phyloP scores from a whole-genome alignment of 2,888 invertebrate genomes.

The Drosophila infuscata region DNA sequence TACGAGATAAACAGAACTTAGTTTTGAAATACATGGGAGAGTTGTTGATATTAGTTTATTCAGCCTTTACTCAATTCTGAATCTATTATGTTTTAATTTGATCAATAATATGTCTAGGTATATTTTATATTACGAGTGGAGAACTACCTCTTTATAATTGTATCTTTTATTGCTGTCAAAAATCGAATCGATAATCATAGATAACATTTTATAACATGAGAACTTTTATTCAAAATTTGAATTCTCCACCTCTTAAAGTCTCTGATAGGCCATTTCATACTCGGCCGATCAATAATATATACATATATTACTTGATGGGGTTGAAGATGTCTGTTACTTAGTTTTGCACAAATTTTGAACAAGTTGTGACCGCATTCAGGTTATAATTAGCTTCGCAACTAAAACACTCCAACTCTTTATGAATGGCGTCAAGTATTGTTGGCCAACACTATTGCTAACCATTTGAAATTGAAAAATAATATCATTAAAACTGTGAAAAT shows the following conservation, averaged over 20 bases:
- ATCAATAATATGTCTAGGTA: not conserved
- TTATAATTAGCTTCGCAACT: not conserved
- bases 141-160: not conserved
- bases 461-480: not conserved
- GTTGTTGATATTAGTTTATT: not conserved
- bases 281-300: not conserved
- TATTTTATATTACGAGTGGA: not conserved
- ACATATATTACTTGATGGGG: not conserved
- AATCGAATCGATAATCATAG: not conserved
- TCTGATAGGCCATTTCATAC: not conserved
- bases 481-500: not conserved
- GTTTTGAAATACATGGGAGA: not conserved
- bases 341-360: not conserved
- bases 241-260: not conserved
- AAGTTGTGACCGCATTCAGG: not conserved
- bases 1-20: not conserved
- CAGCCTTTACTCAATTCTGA: not conserved
- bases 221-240: not conserved
- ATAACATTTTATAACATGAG: not conserved
- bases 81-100: not conserved
- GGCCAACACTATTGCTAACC: not conserved
- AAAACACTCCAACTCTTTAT: not conserved
- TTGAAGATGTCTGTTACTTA: not conserved
- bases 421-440: not conserved
- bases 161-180: not conserved